phyloP scores from a whole-genome alignment of 2,797 vertebrate genomes.

The Acanthiza pusilla region DNA sequence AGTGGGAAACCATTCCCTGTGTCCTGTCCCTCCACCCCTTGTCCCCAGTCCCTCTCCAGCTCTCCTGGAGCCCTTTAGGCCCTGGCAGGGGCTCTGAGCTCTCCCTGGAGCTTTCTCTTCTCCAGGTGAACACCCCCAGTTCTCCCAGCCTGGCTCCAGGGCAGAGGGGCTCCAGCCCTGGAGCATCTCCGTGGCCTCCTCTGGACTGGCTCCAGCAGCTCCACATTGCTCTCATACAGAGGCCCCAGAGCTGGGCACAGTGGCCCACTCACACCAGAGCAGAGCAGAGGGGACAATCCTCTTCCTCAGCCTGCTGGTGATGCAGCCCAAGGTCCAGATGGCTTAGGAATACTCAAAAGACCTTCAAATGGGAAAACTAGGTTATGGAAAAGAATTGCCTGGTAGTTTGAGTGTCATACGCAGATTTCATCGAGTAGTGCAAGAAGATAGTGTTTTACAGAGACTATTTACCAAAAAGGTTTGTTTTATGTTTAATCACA shows the following conservation, averaged over 20 bases:
- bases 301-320: fast-evolving
- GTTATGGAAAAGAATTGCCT: neutral
- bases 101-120: neutral
- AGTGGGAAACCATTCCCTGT: neutral
- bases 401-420: neutral
- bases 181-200: fast-evolving
- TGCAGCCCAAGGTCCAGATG: no score
- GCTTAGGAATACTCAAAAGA: neutral
- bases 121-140: neutral
- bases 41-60: neutral
- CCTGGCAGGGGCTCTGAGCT: neutral
- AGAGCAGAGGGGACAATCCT: neutral
- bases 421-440: neutral
- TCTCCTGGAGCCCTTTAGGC: neutral
- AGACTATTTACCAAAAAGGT: neutral
- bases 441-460: neutral
- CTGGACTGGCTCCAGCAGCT: neutral
- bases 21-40: neutral
- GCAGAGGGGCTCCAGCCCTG: neutral
- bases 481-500: neutral
- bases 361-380: neutral
- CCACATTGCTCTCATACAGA: fast-evolving
- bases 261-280: neutral
- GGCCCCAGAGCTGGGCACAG: neutral
- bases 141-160: neutral